Conservation (phyloP, 2,797 vertebrate species). For the Tangara arthus region DNA sequence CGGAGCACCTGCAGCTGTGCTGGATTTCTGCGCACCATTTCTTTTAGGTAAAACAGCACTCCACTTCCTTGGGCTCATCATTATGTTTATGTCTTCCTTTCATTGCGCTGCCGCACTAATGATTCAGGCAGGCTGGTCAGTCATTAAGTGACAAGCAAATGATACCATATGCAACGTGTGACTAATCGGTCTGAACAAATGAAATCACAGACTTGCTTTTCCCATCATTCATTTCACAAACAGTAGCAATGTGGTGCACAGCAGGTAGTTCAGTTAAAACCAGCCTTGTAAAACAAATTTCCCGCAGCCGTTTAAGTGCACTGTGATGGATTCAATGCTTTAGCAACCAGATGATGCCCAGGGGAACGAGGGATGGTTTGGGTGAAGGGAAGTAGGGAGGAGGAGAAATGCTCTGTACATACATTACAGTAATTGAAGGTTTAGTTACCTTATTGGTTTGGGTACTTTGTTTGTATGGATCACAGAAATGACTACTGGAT, state of each 20-base stretch:
- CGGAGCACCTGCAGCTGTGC: conserved; percentile 87
- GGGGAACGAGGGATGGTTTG: conserved; percentile 58
- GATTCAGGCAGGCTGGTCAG: conserved; percentile 89
- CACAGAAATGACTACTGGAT: conserved; percentile 67
- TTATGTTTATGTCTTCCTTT: conserved; percentile 91
- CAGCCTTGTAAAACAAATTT: conserved; percentile 87
- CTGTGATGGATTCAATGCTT: conserved; percentile 56
- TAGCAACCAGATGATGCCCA: conserved; percentile 47
- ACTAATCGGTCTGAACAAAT: conserved; percentile 89
- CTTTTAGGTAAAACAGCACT: conserved; percentile 84
- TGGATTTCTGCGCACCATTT: conserved; percentile 85
- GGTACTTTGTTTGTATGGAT: conserved; percentile 73
- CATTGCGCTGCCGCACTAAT: conserved; percentile 85
- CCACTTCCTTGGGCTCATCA: conserved; percentile 86
- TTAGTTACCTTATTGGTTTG: conserved; percentile 74
- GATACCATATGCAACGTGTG: conserved; percentile 88
- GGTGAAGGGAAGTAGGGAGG: conserved; percentile 47
- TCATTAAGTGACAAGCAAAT: conserved; percentile 98
- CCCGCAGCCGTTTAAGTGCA: conserved; percentile 76
- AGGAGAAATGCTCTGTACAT: conserved; percentile 68
- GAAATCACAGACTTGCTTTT: conserved; percentile 94
- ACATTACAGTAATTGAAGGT: conserved; percentile 79
- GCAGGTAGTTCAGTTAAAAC: conserved; percentile 87
- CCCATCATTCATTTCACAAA: conserved; percentile 88
- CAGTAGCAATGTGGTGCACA: conserved; percentile 81